Conservation (phyloP, 2,113 vertebrate species). For the Casuarius casuarius region DNA sequence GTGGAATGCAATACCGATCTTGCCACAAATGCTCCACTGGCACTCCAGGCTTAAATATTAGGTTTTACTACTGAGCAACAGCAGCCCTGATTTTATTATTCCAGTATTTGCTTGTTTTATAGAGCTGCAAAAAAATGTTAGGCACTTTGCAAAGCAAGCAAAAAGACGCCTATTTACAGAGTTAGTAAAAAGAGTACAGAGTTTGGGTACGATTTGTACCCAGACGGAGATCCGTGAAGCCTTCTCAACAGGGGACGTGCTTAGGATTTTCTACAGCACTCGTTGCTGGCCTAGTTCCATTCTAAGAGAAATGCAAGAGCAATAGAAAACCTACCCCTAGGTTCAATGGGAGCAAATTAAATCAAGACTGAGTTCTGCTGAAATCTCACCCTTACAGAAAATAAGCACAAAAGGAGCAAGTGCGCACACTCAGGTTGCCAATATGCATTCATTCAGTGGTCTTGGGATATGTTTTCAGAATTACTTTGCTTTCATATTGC, state of each 20-base stretch:
- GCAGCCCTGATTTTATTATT: background rate
- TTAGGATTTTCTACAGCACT: background rate
- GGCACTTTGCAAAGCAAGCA: background rate
- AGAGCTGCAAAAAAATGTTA: background rate
- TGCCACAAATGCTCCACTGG: background rate
- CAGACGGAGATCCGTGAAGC: background rate
- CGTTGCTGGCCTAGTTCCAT: background rate
- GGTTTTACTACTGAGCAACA: background rate
- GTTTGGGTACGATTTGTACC: background rate
- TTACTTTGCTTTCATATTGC: background rate
- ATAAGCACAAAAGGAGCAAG: background rate
- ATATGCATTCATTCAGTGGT: background rate
- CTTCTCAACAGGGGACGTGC: background rate
- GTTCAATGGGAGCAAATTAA: background rate
- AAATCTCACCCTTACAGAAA: background rate
- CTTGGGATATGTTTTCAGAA: background rate
- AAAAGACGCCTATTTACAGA: background rate
- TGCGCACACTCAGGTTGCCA: accelerated
- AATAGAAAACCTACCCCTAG: background rate
- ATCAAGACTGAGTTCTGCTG: background rate
- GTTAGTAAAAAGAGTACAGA: background rate
- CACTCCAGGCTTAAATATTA: background rate
- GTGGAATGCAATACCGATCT: background rate
- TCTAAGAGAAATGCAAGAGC: background rate
- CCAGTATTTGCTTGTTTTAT: background rate